Conservation (phyloP, 2,797 vertebrate genomes). For the Channa striata region DNA sequence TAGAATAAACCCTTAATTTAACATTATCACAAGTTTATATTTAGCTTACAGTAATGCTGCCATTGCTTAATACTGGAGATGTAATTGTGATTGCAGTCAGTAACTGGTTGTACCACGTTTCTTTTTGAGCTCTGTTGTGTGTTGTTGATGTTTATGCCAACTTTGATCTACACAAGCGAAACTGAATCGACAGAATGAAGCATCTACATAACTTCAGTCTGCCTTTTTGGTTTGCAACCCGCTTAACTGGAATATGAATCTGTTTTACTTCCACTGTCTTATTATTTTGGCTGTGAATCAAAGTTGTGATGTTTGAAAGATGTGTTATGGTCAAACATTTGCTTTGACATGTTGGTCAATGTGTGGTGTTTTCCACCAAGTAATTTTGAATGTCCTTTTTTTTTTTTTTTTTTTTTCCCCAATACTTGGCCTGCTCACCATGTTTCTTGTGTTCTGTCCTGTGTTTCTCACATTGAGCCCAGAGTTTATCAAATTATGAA, state of each 20-base stretch:
- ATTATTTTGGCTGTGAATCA: constrained; percentile 65
- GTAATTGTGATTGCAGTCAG: constrained; percentile 40
- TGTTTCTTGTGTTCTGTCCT: constrained; percentile 56
- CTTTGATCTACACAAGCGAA: constrained; percentile 25
- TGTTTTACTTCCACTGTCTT: constrained; percentile 58
- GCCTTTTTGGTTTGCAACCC: constrained; percentile 31
- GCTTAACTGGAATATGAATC: constrained; percentile 69
- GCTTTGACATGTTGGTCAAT: constrained; percentile 51
- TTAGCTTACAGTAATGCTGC: constrained; percentile 37
- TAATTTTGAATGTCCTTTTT: constrained; percentile 37
- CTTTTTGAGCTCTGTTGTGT: constrained; percentile 26
- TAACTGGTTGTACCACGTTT: constrained; percentile 47
- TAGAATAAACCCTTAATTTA: constrained; percentile 23
- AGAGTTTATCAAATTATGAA: constrained; percentile 38
- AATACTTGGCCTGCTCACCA: constrained; percentile 33
- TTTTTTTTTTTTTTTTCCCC: neutral
- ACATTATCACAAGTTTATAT: constrained; percentile 18
- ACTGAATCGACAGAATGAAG: constrained; percentile 23
- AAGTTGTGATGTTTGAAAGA: constrained; percentile 65
- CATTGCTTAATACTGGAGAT: constrained; percentile 43
- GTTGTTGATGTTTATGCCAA: constrained; percentile 35
- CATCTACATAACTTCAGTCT: constrained; percentile 41
- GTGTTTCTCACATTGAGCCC: constrained; percentile 44
- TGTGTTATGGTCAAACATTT: constrained; percentile 51
- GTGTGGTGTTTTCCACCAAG: constrained; percentile 56